Conservation (phyloP, 2,113 vertebrate genomes). For the Rhinogobius similis region DNA sequence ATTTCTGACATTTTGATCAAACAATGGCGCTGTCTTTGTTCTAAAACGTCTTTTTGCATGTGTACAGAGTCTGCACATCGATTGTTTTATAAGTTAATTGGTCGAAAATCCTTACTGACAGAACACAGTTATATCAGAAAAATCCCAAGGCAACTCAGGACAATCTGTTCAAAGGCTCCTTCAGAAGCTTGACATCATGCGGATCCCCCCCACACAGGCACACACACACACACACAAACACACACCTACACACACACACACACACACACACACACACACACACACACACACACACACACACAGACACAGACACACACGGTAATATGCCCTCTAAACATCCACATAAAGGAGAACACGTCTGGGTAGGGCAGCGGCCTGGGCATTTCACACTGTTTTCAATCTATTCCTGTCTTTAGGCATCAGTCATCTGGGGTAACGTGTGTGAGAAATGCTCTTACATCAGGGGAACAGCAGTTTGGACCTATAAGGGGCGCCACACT, state of each 20-base stretch:
- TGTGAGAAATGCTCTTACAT: background rate
- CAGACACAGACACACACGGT: background rate
- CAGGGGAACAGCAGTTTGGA: background rate
- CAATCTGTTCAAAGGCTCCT: constrained; percentile 43
- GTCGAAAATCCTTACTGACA: constrained; percentile 11
- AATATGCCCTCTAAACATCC: constrained; percentile 28
- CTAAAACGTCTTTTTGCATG: too few species aligned
- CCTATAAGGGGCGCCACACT: constrained; percentile 2
- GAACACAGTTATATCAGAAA: constrained; percentile 15
- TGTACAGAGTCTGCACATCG: too few species aligned
- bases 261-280: constrained; percentile 6
- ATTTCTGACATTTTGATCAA: too few species aligned
- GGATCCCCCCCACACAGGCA: constrained; percentile 8
- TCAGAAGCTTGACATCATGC: constrained; percentile 15
- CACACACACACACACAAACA: constrained; percentile 10
- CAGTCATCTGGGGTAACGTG: constrained; percentile 20
- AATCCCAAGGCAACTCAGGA: constrained; percentile 15
- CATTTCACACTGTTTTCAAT: constrained; percentile 36
- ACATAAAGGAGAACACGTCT: constrained; percentile 28
- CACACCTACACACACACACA: constrained; percentile 9
- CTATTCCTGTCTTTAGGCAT: constrained; percentile 35
- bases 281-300: constrained; percentile 13
- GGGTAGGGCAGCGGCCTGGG: constrained; percentile 16
- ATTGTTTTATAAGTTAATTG: background rate
- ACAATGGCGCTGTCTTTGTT: too few species aligned